Evolutionary conservation across 37 sponge, comb jelly and placozoan genomes (phyloP).

Genomic region (Agelas oroides): DNA sequence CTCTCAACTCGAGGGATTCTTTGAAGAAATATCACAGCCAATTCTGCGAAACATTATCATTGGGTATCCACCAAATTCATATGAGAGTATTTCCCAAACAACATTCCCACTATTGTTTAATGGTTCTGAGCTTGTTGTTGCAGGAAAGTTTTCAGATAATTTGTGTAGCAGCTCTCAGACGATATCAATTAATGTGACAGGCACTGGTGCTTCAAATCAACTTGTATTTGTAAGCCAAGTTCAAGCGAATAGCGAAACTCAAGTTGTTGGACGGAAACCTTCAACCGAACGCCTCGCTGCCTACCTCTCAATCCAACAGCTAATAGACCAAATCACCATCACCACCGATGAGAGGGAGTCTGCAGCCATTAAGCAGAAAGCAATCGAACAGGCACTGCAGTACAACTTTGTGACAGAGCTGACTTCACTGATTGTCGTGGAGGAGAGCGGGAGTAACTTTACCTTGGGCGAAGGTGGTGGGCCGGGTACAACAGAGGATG

Average conservation of each 20-base stretch:
- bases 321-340: not conserved
- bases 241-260: not conserved
- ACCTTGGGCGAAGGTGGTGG: not conserved
- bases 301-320: constrained; percentile 46
- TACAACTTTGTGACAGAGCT: constrained; percentile 86
- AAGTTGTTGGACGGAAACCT: constrained; percentile 18
- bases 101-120: constrained; percentile 57
- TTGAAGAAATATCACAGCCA: constrained; percentile 61
- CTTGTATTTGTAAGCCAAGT: constrained; percentile 23
- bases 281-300: constrained; percentile 52
- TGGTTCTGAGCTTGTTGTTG: constrained; percentile 63
- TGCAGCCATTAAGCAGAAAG: constrained; percentile 6
- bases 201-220: constrained; percentile 4
- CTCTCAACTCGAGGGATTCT: constrained; percentile 63
- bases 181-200: constrained; percentile 28
- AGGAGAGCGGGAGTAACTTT: constrained; percentile 12
- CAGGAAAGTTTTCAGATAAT: constrained; percentile 15
- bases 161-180: not conserved
- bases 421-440: constrained; percentile 82
- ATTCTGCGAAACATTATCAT: constrained; percentile 35
- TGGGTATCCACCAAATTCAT: not conserved
- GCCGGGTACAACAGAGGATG: no score
- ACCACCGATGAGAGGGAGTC: not conserved
- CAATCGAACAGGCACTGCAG: constrained; percentile 47
- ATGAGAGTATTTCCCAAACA: constrained; percentile 2